Conservation (phyloP, 2,888 invertebrate species). For the Thysanoteuthis rhombus region DNA sequence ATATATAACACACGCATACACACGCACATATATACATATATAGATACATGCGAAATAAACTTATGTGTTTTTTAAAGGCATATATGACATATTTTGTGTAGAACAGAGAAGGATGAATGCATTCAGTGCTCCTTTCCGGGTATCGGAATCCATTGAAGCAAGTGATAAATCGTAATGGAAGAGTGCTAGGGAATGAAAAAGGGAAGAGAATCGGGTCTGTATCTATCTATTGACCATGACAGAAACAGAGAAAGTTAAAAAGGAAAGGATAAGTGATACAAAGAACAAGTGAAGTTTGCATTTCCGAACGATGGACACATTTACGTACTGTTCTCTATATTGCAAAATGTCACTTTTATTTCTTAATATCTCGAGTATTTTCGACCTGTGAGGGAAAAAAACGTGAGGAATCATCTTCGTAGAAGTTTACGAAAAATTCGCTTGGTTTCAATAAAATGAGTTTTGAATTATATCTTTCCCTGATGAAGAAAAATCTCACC, state of each 20-base stretch:
- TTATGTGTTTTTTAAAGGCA: not conserved
- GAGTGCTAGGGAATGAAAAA: not conserved
- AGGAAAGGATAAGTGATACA: not conserved
- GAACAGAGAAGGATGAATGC: no score
- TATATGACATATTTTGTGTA: no score
- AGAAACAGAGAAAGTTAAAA: not conserved
- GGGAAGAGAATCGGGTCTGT: not conserved
- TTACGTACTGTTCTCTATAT: not conserved
- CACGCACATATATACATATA: no score
- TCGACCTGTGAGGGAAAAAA: not conserved
- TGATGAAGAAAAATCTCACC: no score
- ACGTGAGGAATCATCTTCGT: not conserved
- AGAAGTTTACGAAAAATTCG: not conserved
- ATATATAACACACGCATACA: no score
- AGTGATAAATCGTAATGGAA: not conserved
- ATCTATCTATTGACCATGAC: not conserved
- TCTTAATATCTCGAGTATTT: not conserved
- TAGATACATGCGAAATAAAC: not conserved
- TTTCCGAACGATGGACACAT: not conserved
- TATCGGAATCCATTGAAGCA: not conserved
- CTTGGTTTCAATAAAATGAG: no score
- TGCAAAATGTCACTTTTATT: not conserved
- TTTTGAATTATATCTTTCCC: no score
- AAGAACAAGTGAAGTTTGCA: not conserved
- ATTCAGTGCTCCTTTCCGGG: no score